Evolutionary conservation across 2,113 vertebrate species (phyloP).

Genomic region (Prietella phreatophila): DNA sequence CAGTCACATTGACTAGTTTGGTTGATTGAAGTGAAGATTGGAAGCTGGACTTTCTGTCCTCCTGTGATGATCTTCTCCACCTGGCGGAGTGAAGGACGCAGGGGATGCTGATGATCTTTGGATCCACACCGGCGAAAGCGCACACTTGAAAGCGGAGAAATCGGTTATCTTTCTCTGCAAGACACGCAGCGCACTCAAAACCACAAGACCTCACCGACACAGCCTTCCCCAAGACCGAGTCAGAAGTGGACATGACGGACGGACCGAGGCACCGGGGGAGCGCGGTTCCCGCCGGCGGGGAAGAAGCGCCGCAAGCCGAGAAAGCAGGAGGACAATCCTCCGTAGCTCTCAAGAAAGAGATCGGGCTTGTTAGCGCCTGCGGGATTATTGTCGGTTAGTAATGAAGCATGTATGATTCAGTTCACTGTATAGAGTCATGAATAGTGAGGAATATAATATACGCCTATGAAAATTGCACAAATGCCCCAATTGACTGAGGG

Average conservation of each 20-base stretch:
- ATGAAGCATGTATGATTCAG: neutral
- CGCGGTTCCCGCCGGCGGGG: slow-evolving; percentile 58
- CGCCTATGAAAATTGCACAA: no score
- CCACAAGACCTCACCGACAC: neutral
- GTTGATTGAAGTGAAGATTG: neutral
- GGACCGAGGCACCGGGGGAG: slow-evolving; percentile 72
- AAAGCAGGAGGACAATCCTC: slow-evolving; percentile 63
- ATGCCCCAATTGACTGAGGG: neutral
- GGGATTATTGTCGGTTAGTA: slow-evolving; percentile 89
- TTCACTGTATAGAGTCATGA: no score
- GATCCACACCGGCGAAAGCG: neutral
- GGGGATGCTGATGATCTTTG: neutral
- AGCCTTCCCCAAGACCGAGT: neutral
- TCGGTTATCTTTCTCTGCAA: neutral
- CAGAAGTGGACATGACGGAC: slow-evolving; percentile 69
- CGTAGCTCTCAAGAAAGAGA: slow-evolving; percentile 89
- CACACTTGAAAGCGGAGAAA: neutral
- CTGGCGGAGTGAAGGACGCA: neutral
- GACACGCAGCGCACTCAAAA: neutral
- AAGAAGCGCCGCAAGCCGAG: slow-evolving; percentile 52
- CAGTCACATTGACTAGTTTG: neutral
- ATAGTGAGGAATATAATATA: neutral
- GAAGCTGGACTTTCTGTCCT: neutral
- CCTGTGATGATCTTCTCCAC: neutral
- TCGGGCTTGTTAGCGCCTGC: slow-evolving; percentile 87